These are phyloP conservation scores for Iselma pallidipennis DNA, from an alignment of 2,888 invertebrate species.

Conservation along the genomic window DNA sequence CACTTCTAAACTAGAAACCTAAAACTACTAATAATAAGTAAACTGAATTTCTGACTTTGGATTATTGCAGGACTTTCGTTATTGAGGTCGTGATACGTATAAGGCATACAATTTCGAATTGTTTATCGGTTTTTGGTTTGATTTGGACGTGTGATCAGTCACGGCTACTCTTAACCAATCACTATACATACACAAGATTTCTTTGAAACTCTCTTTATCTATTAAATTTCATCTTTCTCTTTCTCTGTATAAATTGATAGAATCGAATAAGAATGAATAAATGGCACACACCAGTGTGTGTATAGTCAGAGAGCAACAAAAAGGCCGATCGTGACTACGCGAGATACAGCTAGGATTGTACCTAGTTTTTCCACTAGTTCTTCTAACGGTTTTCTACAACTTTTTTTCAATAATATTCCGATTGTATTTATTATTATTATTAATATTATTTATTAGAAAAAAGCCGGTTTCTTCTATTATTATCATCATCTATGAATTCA, in stretches of 20 bases:
- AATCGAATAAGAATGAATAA: slow-evolving; percentile 22
- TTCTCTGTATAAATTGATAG: background rate
- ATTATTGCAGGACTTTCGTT: too few relatives aligned
- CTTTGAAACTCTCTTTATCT: slow-evolving; percentile 11
- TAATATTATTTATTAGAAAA: background rate
- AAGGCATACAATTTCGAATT: too few relatives aligned
- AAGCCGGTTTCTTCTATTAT: background rate
- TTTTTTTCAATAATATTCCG: slow-evolving; percentile 33
- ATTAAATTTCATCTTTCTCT: background rate
- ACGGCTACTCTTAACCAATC: slow-evolving; percentile 11
- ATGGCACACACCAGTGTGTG: slow-evolving; percentile 16
- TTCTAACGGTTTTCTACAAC: slow-evolving; percentile 29
- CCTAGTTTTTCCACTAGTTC: slow-evolving; percentile 37
- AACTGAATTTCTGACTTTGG: too few relatives aligned
- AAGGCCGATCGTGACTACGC: slow-evolving; percentile 32
- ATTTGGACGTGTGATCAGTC: slow-evolving; percentile 13
- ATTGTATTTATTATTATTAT: slow-evolving; percentile 25
- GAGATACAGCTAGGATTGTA: slow-evolving; percentile 38
- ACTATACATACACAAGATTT: slow-evolving; percentile 13
- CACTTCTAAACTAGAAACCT: too few relatives aligned
- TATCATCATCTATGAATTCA: background rate
- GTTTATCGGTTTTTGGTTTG: too few relatives aligned
- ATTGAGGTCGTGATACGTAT: background rate
- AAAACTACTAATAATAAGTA: too few relatives aligned
- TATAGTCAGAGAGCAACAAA: slow-evolving; percentile 22